Base-by-base conservation (phyloP, 2,797 vertebrate species). In the Apodemus agrarius region DNA sequence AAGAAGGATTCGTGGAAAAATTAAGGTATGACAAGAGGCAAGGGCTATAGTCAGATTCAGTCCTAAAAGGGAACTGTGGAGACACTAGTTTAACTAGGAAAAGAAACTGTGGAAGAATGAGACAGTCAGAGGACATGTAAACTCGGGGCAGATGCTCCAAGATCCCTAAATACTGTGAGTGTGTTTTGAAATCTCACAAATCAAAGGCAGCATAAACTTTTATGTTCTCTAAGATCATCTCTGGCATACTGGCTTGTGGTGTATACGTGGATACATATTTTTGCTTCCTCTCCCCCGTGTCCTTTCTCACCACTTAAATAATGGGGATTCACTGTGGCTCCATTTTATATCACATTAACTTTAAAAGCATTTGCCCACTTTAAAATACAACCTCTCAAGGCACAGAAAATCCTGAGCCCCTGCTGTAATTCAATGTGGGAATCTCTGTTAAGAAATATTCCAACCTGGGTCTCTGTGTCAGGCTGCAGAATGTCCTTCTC, bases 401-500 rank as follows among this genome's bases (percentile, higher is more conserved):
- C 96, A 95, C 92, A 83, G 95, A 95, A 75, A 95, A 96, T 91
- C 94, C 93, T 89, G 96, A 91, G 81, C 76, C 24, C 4, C 74
- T 89, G 91, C 95, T 85, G 81, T 96, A 88, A 95, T 88, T 78
- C 76, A 90, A 82, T 90, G 59, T 72, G 91, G 81, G 91, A 83
- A 90, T 96, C 92, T 13, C 91, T 87, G 74, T 75, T 91, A 97
- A 97, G 94, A 97, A 97, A 97, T 97, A 97, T 92, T 97, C 96
- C 96, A 95, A 97, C 95, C 97, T 37, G 74, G 96, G 94, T 97
- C 93, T 79, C 72, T 29, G 3, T 91, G 96, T 97, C 93, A 95
- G 0, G 26, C 92, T 94, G 89, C 94, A 95, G 91, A 90, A 19
- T 76, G 91, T 93, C 90, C 92, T 93, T 94, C 91, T 46, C 57